phyloP scores from a whole-genome alignment of 2,888 invertebrate genomes.

The Gymnosoma rotundatum region DNA sequence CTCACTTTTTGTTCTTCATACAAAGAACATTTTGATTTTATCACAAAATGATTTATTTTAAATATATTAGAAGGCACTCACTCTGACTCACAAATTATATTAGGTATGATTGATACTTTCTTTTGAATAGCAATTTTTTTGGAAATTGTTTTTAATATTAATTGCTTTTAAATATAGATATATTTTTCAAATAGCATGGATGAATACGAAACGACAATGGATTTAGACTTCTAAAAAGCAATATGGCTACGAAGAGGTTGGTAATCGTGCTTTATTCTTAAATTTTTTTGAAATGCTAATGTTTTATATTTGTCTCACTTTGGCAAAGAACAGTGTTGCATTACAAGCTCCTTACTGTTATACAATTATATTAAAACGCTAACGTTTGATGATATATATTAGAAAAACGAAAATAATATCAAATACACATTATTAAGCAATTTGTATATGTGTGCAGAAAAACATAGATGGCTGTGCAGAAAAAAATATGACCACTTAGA shows the following conservation, averaged over 20 bases:
- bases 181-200: slow-evolving; percentile 51
- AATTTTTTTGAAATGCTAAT: slow-evolving; percentile 21
- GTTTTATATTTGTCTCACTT: slow-evolving; percentile 47
- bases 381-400: neutral
- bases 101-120: neutral
- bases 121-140: neutral
- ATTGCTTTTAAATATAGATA: slow-evolving; percentile 54
- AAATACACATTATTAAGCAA: too few species aligned
- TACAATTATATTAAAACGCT: neutral
- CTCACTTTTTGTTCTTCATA: too few species aligned
- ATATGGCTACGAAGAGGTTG: slow-evolving; percentile 67
- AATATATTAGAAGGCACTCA: too few species aligned
- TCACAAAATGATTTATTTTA: too few species aligned
- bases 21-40: too few species aligned
- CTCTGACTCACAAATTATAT: too few species aligned
- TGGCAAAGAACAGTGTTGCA: slow-evolving; percentile 25
- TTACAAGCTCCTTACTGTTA: slow-evolving; percentile 16
- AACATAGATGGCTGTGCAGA: too few species aligned
- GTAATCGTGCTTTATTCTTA: slow-evolving; percentile 61
- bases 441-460: too few species aligned
- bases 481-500: too few species aligned
- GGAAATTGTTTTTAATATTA: neutral
- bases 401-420: too few species aligned
- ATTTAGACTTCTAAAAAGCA: slow-evolving; percentile 70
- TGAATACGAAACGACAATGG: slow-evolving; percentile 67